These are phyloP conservation scores for Liasis olivaceus DNA, from an alignment of 2,797 vertebrate genomes.

Conservation along the genomic window DNA sequence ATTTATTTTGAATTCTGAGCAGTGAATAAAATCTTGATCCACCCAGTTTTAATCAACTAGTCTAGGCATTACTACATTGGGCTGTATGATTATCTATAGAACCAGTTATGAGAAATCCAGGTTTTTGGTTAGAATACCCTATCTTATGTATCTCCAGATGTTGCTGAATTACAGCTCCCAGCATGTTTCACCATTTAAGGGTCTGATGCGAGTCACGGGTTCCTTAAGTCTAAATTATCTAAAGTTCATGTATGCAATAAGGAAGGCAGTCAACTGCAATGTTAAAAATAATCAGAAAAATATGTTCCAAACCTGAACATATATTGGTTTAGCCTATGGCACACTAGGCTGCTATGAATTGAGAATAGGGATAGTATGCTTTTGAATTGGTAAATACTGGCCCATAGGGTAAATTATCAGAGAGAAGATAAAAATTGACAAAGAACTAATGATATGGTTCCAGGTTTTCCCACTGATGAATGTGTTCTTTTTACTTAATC, in stretches of 20 bases:
- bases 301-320: background rate
- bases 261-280: background rate
- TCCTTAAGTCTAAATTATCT: background rate
- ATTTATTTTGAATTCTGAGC: background rate
- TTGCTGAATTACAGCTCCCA: background rate
- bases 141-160: background rate
- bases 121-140: background rate
- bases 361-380: background rate
- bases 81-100: background rate
- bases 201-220: background rate
- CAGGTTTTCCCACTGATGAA: background rate
- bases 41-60: background rate
- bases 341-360: background rate
- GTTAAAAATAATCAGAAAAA: background rate
- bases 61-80: background rate
- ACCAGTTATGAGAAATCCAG: background rate
- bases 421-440: background rate
- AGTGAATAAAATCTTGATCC: background rate
- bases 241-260: background rate
- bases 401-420: background rate
- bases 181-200: background rate
- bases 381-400: background rate
- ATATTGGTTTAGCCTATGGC: background rate
- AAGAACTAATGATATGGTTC: background rate
- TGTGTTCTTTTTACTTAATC: background rate